Percentiles rank a stretch among this genome's conserved stretches.
phyloP scores from a whole-genome alignment of 2,797 vertebrate genomes.

The Acridotheres tristis region DNA sequence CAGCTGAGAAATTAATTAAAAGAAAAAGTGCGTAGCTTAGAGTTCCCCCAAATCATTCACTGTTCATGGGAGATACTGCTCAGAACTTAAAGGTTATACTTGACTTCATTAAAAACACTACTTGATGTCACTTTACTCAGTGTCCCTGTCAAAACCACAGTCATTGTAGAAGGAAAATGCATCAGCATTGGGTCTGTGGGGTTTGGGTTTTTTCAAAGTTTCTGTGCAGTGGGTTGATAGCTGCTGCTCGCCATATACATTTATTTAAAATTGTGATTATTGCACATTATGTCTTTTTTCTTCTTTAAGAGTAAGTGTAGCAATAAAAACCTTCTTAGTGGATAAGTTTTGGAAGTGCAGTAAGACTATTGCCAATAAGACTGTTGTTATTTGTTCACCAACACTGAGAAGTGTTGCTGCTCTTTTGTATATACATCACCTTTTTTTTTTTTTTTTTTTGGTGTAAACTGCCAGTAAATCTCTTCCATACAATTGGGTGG shows the following conservation, averaged over 20 bases:
- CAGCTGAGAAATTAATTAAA: conserved; percentile 12
- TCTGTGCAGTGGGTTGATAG: not conserved
- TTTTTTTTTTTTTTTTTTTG: not conserved
- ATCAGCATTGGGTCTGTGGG: not conserved
- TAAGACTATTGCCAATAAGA: not conserved
- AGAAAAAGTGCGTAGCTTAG: not conserved
- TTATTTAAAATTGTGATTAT: not conserved
- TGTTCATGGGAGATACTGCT: not conserved
- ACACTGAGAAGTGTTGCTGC: not conserved
- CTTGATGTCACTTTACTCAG: not conserved
- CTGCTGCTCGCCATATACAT: not conserved
- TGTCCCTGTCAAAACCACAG: conserved; percentile 27
- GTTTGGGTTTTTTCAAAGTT: not conserved
- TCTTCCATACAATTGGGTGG: conserved; percentile 41
- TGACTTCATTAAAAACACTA: not conserved
- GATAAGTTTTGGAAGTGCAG: not conserved
- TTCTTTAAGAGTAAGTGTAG: not conserved
- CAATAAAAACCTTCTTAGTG: not conserved
- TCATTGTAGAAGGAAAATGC: not conserved
- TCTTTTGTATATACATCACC: conserved; percentile 1
- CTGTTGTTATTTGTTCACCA: not conserved
- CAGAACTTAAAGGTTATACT: not conserved
- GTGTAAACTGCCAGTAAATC: conserved; percentile 27
- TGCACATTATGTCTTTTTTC: not conserved
- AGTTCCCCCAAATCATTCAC: not conserved